phyloP scores from a whole-genome alignment of 2,797 vertebrate species.

The Adelosebastes latens region DNA sequence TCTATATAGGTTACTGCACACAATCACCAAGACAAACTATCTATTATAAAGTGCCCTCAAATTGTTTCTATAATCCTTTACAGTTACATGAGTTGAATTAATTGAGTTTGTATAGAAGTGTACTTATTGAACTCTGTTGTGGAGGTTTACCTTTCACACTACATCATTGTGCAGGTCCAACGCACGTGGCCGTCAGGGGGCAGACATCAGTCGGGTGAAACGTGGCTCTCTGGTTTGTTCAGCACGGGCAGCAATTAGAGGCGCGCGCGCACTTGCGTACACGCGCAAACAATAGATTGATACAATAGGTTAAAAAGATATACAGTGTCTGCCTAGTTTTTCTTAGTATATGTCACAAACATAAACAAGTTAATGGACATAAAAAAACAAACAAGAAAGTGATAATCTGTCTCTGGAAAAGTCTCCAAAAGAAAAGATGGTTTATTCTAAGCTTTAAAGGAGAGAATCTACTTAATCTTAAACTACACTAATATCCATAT shows the following conservation, averaged over 20 bases:
- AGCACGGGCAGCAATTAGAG: slow-evolving; percentile 21
- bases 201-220: slow-evolving; percentile 64
- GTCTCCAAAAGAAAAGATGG: background rate
- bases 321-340: background rate
- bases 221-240: slow-evolving; percentile 12
- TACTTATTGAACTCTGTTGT: background rate
- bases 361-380: background rate
- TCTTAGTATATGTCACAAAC: background rate
- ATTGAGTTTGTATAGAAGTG: background rate
- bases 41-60: background rate
- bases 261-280: slow-evolving; percentile 3
- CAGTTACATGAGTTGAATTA: background rate
- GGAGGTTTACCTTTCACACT: background rate
- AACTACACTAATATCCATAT: background rate
- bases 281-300: background rate
- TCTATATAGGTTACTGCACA: background rate
- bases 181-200: slow-evolving; percentile 73
- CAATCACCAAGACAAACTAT: background rate
- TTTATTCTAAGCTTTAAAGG: background rate
- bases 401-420: background rate
- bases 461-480: background rate
- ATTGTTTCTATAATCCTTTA: background rate
- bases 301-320: background rate
- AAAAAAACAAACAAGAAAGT: background rate
- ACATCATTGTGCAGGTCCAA: slow-evolving; percentile 18